Evolutionary conservation across 1,140 invertebrate species (phyloP), one percentile per base, ranked within the genome.

Genomic region (Lasioglossum baleicum): DNA sequence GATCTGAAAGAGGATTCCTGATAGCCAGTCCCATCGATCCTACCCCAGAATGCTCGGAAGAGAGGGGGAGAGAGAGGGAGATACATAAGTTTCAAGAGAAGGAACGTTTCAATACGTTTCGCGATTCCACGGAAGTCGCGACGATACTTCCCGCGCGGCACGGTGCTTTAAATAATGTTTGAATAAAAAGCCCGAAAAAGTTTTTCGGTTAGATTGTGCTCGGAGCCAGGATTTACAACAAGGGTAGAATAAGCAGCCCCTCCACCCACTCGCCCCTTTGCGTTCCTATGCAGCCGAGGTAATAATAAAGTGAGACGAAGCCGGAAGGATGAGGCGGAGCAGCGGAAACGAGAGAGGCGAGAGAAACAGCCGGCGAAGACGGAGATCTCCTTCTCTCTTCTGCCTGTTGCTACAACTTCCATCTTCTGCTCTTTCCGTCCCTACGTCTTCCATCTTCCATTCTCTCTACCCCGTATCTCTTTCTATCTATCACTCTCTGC

Each of bases 221-320:
- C 67, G 60, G 63, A 72, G 17, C 69, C 61, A 65, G 61, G 70
- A 79, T 79, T 73, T 79, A 73, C 76, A 72, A 77, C 67, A 42
- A 26, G 42, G 26, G 26, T 56, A 51, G 67, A 71, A 71, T 77
- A 77, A 77, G 17, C 75, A 42, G 35, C 40, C 11, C 22, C 35
- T 5, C 15, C 2, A 2, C n/a, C 8, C 11, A 8, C 20, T 53
- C 15, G 15, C 13, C 17, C 13, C 51, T 10, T 15, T 53, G 51
- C 17, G 13, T 22, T 26, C 17, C 51, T 31, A 13, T 58, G n/a
- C 13, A 60, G 65, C 68, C 65, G 60, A 58, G 48, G 70, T 42
- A 79, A 79, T 79, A 79, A 79, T 73, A 79, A 73, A 79, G 76
- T 42, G 70, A 79, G 40, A 73, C 26, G 42, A n/a, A 10, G 60